These are phyloP conservation scores for Dolichoris vasculosae DNA, from an alignment of 1,140 invertebrate species.

Conservation along the genomic window DNA sequence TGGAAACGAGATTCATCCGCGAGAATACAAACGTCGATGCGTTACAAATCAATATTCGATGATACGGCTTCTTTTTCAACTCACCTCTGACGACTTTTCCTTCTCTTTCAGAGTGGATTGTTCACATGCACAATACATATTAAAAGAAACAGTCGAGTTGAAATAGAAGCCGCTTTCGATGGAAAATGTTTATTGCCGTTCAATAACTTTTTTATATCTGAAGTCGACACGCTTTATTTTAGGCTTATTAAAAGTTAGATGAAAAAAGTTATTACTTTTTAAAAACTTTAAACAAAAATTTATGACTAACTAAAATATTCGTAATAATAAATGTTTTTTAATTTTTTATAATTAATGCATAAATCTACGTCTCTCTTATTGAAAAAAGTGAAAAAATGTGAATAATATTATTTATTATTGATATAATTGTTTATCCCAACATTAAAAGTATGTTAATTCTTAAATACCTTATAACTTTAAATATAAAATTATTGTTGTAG, in stretches of 20 bases:
- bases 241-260: slow-evolving; percentile 10
- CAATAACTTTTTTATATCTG: slow-evolving; percentile 16
- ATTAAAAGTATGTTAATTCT: neutral
- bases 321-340: no score
- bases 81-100: slow-evolving; percentile 5
- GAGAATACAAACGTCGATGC: neutral
- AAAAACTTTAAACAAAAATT: neutral
- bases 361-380: no score
- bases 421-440: neutral
- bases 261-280: slow-evolving; percentile 3
- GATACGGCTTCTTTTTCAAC: slow-evolving; percentile 32
- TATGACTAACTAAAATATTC: neutral
- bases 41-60: slow-evolving; percentile 3
- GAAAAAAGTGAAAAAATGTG: neutral
- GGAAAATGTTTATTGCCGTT: slow-evolving; percentile 11
- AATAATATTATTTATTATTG: no score
- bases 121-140: neutral
- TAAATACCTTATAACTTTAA: neutral
- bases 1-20: slow-evolving; percentile 34
- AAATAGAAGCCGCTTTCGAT: slow-evolving; percentile 19
- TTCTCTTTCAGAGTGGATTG: neutral
- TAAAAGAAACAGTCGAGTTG: slow-evolving; percentile 3
- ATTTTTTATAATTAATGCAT: no score
- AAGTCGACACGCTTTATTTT: slow-evolving; percentile 13
- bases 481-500: neutral